Evolutionary conservation across 2,888 invertebrate species (phyloP).

Genomic region (Agelastica alni): DNA sequence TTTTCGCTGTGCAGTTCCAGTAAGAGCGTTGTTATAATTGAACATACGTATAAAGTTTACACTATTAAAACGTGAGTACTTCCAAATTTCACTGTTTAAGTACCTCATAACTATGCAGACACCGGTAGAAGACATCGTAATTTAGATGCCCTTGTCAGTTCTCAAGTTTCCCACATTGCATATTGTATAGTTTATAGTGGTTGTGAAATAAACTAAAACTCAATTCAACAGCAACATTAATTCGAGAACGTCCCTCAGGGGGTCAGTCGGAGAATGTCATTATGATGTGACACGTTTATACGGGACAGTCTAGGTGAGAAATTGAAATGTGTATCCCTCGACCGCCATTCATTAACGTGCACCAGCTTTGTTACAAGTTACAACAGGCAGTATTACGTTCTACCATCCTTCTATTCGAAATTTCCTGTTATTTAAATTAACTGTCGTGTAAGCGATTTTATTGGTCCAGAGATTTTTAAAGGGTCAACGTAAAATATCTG

Average conservation of each 20-base stretch:
- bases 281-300: constrained; percentile 11
- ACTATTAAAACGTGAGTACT: too few species aligned
- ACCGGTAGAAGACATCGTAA: constrained; percentile 12
- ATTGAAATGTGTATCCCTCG: constrained; percentile 9
- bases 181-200: constrained; percentile 8
- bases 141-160: constrained; percentile 6
- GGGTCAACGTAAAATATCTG: too few species aligned
- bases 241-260: constrained; percentile 11
- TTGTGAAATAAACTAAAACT: constrained; percentile 11
- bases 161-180: constrained; percentile 15
- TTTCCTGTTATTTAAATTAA: too few species aligned
- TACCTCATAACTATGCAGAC: constrained; percentile 15
- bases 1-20: too few species aligned
- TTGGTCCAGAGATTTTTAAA: too few species aligned
- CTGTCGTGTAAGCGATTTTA: too few species aligned
- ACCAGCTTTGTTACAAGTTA: constrained; percentile 8
- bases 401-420: neutral
- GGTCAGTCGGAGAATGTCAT: constrained; percentile 15
- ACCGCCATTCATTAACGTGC: neutral
- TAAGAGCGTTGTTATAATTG: too few species aligned
- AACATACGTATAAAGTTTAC: too few species aligned
- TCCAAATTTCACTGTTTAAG: neutral
- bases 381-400: neutral
- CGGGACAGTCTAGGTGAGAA: constrained; percentile 14
- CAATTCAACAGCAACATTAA: constrained; percentile 15